Percentiles rank a stretch among this genome's conserved stretches.
phyloP scores from a whole-genome alignment of 2,113 vertebrate species.

The Nannospalax galili region DNA sequence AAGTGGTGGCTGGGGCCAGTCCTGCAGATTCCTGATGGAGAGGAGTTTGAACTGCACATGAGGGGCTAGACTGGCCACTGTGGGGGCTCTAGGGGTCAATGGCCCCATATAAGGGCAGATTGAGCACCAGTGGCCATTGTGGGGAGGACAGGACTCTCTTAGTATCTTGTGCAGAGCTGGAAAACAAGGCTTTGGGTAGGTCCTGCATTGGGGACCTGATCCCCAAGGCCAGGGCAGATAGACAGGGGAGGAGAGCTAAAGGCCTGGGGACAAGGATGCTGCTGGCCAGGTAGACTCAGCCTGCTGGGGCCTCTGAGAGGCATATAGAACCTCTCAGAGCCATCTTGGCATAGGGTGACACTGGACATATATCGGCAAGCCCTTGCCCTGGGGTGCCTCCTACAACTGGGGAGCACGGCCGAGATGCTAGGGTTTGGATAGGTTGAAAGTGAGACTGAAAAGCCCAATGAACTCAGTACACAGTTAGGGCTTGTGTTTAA shows the following conservation, averaged over 20 bases:
- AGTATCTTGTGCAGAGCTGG: background rate
- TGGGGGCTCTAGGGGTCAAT: background rate
- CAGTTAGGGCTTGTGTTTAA: background rate
- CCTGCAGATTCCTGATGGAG: background rate
- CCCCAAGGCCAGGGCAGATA: background rate
- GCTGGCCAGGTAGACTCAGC: background rate
- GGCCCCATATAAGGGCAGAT: too few relatives aligned
- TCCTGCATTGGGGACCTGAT: background rate
- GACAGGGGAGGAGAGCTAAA: background rate
- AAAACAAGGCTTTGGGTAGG: background rate
- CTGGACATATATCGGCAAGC: background rate
- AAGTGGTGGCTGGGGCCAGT: background rate
- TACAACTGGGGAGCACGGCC: background rate
- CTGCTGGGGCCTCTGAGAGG: background rate
- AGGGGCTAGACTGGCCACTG: background rate
- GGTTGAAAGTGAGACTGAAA: background rate
- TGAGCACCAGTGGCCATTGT: too few relatives aligned
- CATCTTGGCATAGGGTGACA: background rate
- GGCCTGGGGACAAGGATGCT: background rate
- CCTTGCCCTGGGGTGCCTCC: background rate
- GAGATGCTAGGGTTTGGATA: too few relatives aligned
- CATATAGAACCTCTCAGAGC: too few relatives aligned
- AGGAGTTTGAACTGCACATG: background rate
- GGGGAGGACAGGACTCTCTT: background rate
- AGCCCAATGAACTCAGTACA: background rate